Evolutionary conservation across 2,113 vertebrate genomes (phyloP).

Genomic region (Lamprologus tigripictilis): DNA sequence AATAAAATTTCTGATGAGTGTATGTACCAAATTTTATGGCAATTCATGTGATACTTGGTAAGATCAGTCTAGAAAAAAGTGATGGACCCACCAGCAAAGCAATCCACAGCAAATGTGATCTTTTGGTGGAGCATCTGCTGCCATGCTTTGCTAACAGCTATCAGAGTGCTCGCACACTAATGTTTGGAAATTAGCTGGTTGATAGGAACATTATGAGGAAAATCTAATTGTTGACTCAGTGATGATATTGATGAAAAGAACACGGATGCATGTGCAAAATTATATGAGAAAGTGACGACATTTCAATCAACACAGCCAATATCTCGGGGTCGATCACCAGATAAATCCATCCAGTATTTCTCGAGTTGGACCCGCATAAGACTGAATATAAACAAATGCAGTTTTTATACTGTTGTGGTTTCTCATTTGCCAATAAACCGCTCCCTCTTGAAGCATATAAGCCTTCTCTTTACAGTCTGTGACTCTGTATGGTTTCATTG

Average conservation of each 20-base stretch:
- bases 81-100: not conserved
- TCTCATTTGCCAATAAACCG: not conserved
- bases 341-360: not conserved
- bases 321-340: not conserved
- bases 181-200: not conserved
- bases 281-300: not conserved
- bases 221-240: not conserved
- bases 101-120: not conserved
- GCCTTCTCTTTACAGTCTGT: not conserved
- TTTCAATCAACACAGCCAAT: not conserved
- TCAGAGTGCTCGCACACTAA: not conserved
- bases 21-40: not conserved
- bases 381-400: not conserved
- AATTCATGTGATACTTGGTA: not conserved
- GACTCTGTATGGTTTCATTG: conserved; percentile 13
- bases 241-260: not conserved
- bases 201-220: not conserved
- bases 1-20: not conserved
- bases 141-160: not conserved
- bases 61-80: not conserved
- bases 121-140: not conserved
- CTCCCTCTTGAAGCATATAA: not conserved
- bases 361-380: not conserved
- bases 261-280: not conserved
- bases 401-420: not conserved